Percentiles rank a stretch among this genome's conserved stretches.
Conservation (phyloP, 2,113 vertebrate species). For the Actinemys pallida region DNA sequence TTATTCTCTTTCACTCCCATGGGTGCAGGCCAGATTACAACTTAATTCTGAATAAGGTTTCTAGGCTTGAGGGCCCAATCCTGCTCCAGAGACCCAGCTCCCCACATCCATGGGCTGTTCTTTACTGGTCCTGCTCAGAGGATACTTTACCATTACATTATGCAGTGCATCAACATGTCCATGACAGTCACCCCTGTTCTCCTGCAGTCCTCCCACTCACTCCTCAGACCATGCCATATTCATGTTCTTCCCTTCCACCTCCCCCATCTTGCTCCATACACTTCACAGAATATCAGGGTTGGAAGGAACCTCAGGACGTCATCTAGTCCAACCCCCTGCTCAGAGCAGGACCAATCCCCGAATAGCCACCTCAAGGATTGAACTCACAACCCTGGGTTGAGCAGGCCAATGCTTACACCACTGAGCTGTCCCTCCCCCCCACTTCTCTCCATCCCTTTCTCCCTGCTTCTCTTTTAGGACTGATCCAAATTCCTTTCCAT, state of each 20-base stretch:
- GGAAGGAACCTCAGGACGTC: too few species aligned
- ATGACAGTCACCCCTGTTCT: background rate
- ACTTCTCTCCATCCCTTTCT: fast-evolving
- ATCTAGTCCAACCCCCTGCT: too few species aligned
- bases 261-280: background rate
- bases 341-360: too few species aligned
- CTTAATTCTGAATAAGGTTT: background rate
- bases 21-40: background rate
- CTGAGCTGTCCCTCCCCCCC: too few species aligned
- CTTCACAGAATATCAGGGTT: too few species aligned
- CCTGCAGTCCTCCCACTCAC: background rate
- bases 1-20: background rate
- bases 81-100: background rate
- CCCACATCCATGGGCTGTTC: background rate
- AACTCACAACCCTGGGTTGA: too few species aligned
- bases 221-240: background rate
- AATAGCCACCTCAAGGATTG: too few species aligned
- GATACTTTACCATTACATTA: fast-evolving
- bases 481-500: background rate
- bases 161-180: fast-evolving
- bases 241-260: background rate
- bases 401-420: too few species aligned
- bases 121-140: background rate
- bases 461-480: background rate
- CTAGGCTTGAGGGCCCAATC: fast-evolving